Evolutionary conservation across 2,113 vertebrate species (phyloP).

Genomic region (Daboia siamensis): DNA sequence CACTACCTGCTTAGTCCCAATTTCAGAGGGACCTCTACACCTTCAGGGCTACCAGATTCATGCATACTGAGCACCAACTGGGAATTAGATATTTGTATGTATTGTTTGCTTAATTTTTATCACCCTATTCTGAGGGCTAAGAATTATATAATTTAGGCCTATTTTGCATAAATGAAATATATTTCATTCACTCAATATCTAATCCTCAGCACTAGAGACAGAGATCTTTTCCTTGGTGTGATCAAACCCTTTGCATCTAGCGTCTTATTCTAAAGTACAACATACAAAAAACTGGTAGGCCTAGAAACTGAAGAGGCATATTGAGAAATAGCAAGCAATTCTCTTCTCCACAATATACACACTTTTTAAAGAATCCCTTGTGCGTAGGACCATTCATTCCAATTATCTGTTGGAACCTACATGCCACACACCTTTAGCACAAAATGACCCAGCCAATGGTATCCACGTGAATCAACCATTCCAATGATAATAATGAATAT

Average conservation of each 20-base stretch:
- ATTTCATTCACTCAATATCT: background rate
- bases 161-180: background rate
- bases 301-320: background rate
- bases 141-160: background rate
- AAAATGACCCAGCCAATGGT: conserved; percentile 20
- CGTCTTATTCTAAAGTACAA: background rate
- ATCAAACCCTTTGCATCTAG: background rate
- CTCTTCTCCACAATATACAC: background rate
- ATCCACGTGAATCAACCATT: conserved; percentile 48
- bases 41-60: background rate
- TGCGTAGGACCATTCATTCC: background rate
- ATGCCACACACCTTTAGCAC: background rate
- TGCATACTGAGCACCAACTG: background rate
- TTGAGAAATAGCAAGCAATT: background rate
- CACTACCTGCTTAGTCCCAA: background rate
- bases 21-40: background rate
- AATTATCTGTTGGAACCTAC: background rate
- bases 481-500: conserved; percentile 38
- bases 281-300: background rate
- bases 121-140: background rate
- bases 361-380: background rate
- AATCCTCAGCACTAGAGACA: background rate
- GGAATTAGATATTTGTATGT: background rate
- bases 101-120: background rate
- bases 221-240: background rate